Conservation (phyloP, 2,797 vertebrate genomes). For the Sebastes nivosus region DNA sequence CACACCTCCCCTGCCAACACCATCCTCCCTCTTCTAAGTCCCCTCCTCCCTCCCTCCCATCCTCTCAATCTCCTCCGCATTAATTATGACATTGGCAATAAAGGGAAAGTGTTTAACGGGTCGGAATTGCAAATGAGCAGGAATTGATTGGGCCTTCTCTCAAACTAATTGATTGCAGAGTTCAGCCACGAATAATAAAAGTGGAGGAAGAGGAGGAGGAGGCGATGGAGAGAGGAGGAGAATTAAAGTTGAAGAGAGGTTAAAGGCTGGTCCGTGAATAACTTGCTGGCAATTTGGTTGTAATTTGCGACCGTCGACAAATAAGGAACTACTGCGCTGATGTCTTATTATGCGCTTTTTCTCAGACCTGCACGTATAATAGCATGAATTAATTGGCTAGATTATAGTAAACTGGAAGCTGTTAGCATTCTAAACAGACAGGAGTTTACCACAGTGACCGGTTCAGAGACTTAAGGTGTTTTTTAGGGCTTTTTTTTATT, state of each 20-base stretch:
- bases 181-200: constrained; percentile 47
- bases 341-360: not conserved
- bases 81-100: constrained; percentile 71
- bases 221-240: not conserved
- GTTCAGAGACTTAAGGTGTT: no score
- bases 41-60: not conserved
- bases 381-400: not conserved
- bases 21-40: not conserved
- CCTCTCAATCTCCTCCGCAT: constrained; percentile 36
- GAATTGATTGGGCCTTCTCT: constrained; percentile 67
- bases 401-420: not conserved
- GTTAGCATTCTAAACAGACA: not conserved
- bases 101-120: constrained; percentile 58
- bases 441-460: not conserved
- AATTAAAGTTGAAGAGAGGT: not conserved
- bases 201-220: not conserved
- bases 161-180: constrained; percentile 63
- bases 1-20: not conserved
- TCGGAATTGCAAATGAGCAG: constrained; percentile 73
- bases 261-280: not conserved
- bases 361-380: not conserved
- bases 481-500: no score
- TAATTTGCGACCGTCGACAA: not conserved
- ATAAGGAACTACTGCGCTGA: not conserved
- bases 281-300: not conserved